Conservation (phyloP, 1,140 invertebrate species). For the Lepidurus packardi region DNA sequence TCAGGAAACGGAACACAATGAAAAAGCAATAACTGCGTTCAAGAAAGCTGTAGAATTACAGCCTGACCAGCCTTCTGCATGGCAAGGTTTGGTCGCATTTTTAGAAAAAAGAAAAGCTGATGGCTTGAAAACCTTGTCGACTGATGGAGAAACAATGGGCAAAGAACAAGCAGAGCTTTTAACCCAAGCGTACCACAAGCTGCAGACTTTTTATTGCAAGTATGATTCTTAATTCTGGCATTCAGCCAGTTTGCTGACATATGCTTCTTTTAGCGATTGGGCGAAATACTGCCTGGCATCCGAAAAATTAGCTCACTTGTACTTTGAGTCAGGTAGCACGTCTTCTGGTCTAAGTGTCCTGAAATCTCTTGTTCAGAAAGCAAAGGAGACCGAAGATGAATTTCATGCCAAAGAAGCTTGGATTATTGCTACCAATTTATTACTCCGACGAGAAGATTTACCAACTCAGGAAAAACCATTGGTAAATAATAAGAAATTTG, state of each 20-base stretch:
- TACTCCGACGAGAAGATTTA: constrained; percentile 15
- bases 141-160: constrained; percentile 30
- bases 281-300: constrained; percentile 15
- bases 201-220: constrained; percentile 50
- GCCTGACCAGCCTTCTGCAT: constrained; percentile 62
- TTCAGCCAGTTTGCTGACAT: background rate
- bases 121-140: background rate
- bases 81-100: constrained; percentile 68
- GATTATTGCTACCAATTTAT: constrained; percentile 11
- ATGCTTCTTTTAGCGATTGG: constrained; percentile 26
- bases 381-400: background rate
- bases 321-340: background rate
- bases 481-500: background rate
- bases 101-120: constrained; percentile 57
- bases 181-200: constrained; percentile 58
- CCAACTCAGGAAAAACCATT: background rate
- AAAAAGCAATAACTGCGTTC: constrained; percentile 60
- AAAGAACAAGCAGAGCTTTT: constrained; percentile 50
- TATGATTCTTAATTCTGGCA: background rate
- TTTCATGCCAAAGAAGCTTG: background rate
- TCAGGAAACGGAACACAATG: constrained; percentile 58
- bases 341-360: background rate
- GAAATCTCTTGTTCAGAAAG: background rate
- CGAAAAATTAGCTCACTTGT: background rate
- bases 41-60: constrained; percentile 61